These are phyloP conservation scores for Hartigia nigra DNA, from an alignment of 2,888 invertebrate species.

Conservation along the genomic window DNA sequence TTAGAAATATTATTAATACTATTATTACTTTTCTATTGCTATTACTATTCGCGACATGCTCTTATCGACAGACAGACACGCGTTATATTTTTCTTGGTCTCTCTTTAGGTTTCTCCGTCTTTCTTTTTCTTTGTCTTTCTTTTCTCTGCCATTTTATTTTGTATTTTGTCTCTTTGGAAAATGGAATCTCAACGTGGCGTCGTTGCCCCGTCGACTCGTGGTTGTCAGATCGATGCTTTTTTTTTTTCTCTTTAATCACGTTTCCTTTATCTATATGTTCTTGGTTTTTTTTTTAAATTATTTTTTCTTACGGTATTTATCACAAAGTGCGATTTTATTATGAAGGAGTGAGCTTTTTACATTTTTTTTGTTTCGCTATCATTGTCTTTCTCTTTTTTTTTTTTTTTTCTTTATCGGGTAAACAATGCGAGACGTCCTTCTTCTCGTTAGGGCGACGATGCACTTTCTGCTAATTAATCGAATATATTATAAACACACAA, in stretches of 20 bases:
- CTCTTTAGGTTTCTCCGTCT: background rate
- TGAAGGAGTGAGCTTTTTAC: background rate
- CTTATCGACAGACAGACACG: constrained; percentile 4
- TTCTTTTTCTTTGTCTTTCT: background rate
- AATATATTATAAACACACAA: constrained; percentile 41
- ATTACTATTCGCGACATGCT: background rate
- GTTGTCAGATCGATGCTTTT: constrained; percentile 3
- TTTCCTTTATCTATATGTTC: background rate
- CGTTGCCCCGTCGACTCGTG: constrained; percentile 15
- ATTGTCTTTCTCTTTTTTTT: background rate
- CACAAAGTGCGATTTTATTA: background rate
- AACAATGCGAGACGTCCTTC: background rate
- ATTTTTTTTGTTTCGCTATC: background rate
- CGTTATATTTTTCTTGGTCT: background rate
- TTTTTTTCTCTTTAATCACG: background rate
- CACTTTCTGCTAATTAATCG: constrained; percentile 17
- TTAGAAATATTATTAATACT: background rate
- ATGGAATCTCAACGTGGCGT: constrained; percentile 5
- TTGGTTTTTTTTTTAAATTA: background rate
- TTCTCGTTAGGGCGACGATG: constrained; percentile 9
- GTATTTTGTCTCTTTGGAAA: constrained; percentile 14
- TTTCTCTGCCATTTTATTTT: background rate
- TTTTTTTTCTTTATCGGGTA: background rate
- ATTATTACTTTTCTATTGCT: background rate
- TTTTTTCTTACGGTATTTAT: background rate